phyloP scores from a whole-genome alignment of 2,113 vertebrate genomes.

The Coregonus clupeaformis region DNA sequence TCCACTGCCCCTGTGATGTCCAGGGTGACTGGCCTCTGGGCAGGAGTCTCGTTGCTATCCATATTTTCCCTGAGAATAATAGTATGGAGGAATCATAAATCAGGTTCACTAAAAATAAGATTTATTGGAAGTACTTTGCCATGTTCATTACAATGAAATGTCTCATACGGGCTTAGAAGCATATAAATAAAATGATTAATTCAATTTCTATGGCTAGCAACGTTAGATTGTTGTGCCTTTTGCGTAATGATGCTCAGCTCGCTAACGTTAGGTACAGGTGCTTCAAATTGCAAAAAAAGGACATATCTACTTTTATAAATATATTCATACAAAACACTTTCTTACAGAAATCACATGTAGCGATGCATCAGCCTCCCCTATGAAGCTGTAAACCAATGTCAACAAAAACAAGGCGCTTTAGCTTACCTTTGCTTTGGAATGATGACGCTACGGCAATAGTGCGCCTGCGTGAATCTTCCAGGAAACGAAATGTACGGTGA shows the following conservation, averaged over 20 bases:
- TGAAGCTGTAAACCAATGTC: neutral
- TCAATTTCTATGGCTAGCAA: too few species aligned
- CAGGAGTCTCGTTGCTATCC: slow-evolving; percentile 73
- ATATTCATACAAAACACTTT: neutral
- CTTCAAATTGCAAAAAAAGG: neutral
- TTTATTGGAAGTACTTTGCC: too few species aligned
- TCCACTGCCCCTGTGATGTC: slow-evolving; percentile 50
- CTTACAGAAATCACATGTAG: neutral
- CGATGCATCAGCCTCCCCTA: neutral
- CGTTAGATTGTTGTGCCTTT: neutral
- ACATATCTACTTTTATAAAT: neutral
- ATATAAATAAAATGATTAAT: too few species aligned
- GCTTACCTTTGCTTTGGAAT: slow-evolving; percentile 48
- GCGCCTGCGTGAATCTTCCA: slow-evolving; percentile 53
- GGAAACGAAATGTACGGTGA: slow-evolving; percentile 57
- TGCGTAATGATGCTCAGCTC: too few species aligned
- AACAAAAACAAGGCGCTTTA: slow-evolving; percentile 12
- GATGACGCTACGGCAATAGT: slow-evolving; percentile 39
- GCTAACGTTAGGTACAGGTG: neutral
- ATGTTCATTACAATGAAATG: too few species aligned
- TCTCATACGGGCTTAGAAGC: too few species aligned
- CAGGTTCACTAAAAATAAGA: too few species aligned
- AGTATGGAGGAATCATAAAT: neutral
- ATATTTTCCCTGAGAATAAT: slow-evolving; percentile 54
- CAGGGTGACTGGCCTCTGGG: slow-evolving; percentile 70